A percentile compares a stretch with the other conserved stretches of the same genome.
Conservation (phyloP, 2,797 vertebrate genomes). For the Mallotus villosus region DNA sequence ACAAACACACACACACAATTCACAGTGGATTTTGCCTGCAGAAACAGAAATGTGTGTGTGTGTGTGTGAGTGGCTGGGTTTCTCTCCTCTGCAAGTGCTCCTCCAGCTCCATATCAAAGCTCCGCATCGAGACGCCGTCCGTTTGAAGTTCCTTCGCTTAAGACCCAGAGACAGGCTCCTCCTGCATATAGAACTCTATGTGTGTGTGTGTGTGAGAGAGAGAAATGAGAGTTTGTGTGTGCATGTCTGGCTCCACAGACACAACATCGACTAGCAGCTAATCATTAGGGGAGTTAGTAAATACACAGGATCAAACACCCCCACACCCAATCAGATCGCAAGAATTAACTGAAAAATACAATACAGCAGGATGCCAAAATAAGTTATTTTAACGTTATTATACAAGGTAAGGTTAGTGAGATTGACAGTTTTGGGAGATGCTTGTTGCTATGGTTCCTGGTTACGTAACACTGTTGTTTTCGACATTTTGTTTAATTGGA, state of each 20-base stretch:
- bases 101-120: conserved; percentile 30
- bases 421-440: too few species aligned
- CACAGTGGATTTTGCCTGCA: background rate
- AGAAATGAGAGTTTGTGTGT: background rate
- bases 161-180: background rate
- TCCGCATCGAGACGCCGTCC: conserved; percentile 9
- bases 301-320: background rate
- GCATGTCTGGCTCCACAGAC: conserved; percentile 9
- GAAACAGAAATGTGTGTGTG: conserved; percentile 16
- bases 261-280: conserved; percentile 5
- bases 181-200: background rate
- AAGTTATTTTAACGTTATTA: background rate
- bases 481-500: background rate
- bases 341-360: background rate
- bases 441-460: background rate
- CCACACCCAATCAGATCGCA: background rate
- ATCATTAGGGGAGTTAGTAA: background rate
- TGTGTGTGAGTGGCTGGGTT: conserved; percentile 26
- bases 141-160: conserved; percentile 45
- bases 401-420: background rate
- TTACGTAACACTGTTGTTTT: background rate
- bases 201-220: background rate
- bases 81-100: conserved; percentile 43
- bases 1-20: background rate
- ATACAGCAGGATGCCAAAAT: background rate